Conservation (phyloP, 2,113 vertebrate species). For the Colius striatus region DNA sequence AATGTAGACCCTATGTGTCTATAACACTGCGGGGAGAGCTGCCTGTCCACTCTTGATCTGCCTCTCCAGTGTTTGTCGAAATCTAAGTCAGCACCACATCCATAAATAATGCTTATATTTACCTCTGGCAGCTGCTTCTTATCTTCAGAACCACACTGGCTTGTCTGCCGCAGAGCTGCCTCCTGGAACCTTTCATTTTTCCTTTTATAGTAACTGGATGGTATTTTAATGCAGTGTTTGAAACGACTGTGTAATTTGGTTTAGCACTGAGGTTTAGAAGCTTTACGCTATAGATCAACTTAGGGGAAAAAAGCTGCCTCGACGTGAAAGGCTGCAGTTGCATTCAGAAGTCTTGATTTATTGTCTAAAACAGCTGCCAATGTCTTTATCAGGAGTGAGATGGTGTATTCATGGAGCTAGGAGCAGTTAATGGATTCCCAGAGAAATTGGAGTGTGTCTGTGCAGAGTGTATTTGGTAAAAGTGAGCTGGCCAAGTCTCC, state of each 20-base stretch:
- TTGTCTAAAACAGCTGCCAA: neutral
- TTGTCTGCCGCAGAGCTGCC: neutral
- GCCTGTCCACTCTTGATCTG: rapidly evolving
- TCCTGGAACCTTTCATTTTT: constrained; percentile 16
- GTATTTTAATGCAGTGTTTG: constrained; percentile 45
- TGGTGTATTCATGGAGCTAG: neutral
- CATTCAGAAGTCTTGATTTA: neutral
- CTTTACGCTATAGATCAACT: neutral
- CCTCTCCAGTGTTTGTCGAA: neutral
- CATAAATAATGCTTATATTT: constrained; percentile 1
- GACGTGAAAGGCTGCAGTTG: neutral
- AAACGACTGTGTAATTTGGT: rapidly evolving
- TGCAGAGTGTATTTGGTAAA: neutral
- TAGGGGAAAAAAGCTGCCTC: neutral
- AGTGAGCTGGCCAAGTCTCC: neutral
- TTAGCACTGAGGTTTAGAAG: rapidly evolving
- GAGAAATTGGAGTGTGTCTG: rapidly evolving
- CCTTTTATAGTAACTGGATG: constrained; percentile 39
- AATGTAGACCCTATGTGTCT: neutral
- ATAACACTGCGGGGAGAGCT: neutral
- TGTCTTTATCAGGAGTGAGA: neutral
- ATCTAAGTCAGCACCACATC: neutral
- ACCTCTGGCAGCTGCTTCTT: constrained; percentile 44
- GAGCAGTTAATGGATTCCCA: neutral
- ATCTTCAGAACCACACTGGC: constrained; percentile 44